Conservation (phyloP, 2,797 vertebrate genomes). For the Echiichthys vipera region DNA sequence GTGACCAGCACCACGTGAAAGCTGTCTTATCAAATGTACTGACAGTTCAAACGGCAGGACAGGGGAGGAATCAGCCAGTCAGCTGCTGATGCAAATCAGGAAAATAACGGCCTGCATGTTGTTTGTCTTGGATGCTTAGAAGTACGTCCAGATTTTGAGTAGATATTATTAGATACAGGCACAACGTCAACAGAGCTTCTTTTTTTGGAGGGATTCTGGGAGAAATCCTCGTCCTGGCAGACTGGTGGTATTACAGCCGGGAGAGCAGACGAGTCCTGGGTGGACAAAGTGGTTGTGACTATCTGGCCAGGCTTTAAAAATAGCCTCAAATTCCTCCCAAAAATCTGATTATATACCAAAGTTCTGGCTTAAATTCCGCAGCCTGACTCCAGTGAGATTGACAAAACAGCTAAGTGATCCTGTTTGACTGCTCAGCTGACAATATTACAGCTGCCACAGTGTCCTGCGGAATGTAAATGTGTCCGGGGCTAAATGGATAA, state of each 20-base stretch:
- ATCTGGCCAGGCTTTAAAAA: slow-evolving; percentile 35
- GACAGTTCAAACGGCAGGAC: background rate
- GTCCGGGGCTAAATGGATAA: slow-evolving; percentile 19
- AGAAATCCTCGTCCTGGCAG: slow-evolving; percentile 48
- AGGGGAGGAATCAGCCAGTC: background rate
- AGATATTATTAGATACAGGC: slow-evolving; percentile 47
- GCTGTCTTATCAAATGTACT: background rate
- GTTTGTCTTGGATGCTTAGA: slow-evolving; percentile 24
- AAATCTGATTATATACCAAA: slow-evolving; percentile 54
- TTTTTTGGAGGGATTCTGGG: slow-evolving; percentile 12
- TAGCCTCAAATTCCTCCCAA: slow-evolving; percentile 33
- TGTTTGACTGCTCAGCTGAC: slow-evolving; percentile 6
- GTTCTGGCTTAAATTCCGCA: slow-evolving; percentile 14
- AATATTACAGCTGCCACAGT: slow-evolving; percentile 8
- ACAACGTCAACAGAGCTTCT: slow-evolving; percentile 17
- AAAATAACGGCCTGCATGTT: background rate
- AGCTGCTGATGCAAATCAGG: background rate
- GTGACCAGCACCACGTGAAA: background rate
- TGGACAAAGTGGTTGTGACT: background rate
- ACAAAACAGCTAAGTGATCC: background rate
- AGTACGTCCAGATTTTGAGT: background rate
- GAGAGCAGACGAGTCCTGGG: slow-evolving; percentile 1
- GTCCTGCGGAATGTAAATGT: slow-evolving; percentile 8
- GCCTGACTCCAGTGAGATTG: background rate
- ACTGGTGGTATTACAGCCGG: background rate